Base-by-base conservation (phyloP, 2,888 invertebrate species). In the Argyresthia goedartella region DNA sequence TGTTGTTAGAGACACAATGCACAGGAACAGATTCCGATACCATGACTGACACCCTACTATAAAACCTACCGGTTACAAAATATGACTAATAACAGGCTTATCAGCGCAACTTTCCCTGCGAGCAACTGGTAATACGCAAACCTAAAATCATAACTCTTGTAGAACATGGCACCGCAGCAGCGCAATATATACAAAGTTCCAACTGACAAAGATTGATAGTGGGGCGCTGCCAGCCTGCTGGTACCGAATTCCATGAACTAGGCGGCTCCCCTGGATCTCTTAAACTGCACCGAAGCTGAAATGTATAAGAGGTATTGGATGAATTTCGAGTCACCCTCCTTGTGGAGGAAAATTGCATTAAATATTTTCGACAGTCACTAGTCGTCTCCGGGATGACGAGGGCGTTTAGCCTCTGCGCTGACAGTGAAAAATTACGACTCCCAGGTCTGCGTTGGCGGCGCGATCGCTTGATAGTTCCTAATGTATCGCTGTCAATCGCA, bases 401-500 rank as follows among this genome's bases (percentile, higher is more conserved):
- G 76, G 71, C 71, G 73, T 81, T 81, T 78, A 74, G 77, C 72
- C 71, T 69, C 65, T 65, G 64, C 67, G 72, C 69, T 77, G 84
- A 84, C 84, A 82, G 80, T 81, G 82, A 85, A 82, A 84, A 81
- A 85, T 85, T 75, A 77, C 76, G 60, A 73, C 62, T 73, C 66
- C 67, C 66, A 71, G 69, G 70, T 67, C 66, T 69, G 62, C 67
- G 68, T 66, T 67, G 70, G 71, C 69, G 65, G 69, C 61, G 66
- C 69, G 74, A 78, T 79, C 79, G 68, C 55, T 74, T 77, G 76
- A 81, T 81, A 81, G 76, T 78, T 82, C 71, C 73, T 84, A 81
- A 82, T 82, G 81, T 81, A 81, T 78, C 63, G 82, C 79, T 77
- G 81, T 81, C 84, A 81, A 81, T 84, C 76, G 76, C 69, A 67